These are phyloP conservation scores for Coregonus ussuriensis DNA, from an alignment of 2,797 vertebrate genomes.

Conservation along the genomic window DNA sequence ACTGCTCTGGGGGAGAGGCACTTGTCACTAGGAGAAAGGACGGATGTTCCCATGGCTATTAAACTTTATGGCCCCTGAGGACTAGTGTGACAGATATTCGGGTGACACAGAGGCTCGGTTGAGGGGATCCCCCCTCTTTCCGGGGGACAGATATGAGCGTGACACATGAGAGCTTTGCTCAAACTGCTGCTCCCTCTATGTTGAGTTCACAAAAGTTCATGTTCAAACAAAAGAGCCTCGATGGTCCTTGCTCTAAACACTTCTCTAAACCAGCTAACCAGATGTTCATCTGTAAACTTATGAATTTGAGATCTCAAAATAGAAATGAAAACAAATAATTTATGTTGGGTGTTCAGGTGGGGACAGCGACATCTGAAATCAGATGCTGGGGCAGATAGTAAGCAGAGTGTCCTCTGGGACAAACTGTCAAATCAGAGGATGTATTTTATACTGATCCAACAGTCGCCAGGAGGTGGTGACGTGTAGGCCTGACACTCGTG, in stretches of 20 bases:
- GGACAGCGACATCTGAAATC: neutral
- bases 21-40: conserved; percentile 28
- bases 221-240: conserved; percentile 1
- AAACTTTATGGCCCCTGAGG: conserved; percentile 49
- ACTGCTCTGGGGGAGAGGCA: conserved; percentile 34
- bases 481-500: neutral
- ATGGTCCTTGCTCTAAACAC: no score
- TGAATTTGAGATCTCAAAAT: no score
- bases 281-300: no score
- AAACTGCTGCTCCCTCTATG: conserved; percentile 11
- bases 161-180: conserved; percentile 22
- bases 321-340: no score
- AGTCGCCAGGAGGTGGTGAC: conserved; percentile 53
- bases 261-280: no score
- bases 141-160: conserved; percentile 8
- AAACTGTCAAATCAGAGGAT: neutral
- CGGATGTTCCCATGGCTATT: conserved; percentile 59
- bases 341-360: no score
- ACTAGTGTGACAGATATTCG: conserved; percentile 38
- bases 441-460: conserved; percentile 20
- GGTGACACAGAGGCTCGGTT: neutral
- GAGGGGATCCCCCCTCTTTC: neutral
- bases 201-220: no score
- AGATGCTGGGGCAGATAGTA: neutral
- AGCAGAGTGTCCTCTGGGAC: neutral